Evolutionary conservation across 2,888 invertebrate species (phyloP), one percentile per base, ranked within the genome.

Genomic region (Exephanes ischioxanthus): DNA sequence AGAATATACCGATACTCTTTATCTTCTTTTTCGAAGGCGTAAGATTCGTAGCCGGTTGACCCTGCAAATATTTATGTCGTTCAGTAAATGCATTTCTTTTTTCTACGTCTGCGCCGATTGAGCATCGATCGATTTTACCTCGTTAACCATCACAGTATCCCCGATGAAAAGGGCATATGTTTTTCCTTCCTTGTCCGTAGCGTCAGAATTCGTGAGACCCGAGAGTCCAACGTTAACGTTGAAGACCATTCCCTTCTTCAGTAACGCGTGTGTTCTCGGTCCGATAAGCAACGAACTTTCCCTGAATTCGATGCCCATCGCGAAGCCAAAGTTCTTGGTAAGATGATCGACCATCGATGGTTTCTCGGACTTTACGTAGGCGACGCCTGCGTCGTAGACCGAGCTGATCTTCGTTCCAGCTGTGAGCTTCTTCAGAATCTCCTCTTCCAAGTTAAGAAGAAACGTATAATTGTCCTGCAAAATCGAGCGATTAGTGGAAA

Each of bases 261-360:
- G 96, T 1, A 96, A 93, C 0, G 96, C 96, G 61, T 95, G 96
- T 16, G 97, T 97, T 95, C 99, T 99, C 0, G 98, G 97, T 0
- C 98, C 98, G 91, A 99, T 98, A 0, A 99, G 95, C 80, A 99
- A 95, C 0, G 98, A 97, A 89, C 98, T 98, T 94, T 99, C 99
- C 80, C 99, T 96, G 94, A 99, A 99, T 93, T 99, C 99, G 90
- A 99, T 98, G 7, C 99, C 99, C 97, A 98, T 99, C 0, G 97
- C 98, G 95, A 99, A 99, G 5, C 99, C 99, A 95, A 99, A 98
- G 89, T 97, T 98, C 94, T 99, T 99, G 0, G 99, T 99, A 78
- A 99, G 95, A 93, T 97, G 98, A 80, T 99, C 98, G 0, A 97
- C 95, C 89, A 99, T 95, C 83, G 96, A 95, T 0, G 99, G 97